Conservation (phyloP, 2,113 vertebrate genomes). For the Glareola pratincola region DNA sequence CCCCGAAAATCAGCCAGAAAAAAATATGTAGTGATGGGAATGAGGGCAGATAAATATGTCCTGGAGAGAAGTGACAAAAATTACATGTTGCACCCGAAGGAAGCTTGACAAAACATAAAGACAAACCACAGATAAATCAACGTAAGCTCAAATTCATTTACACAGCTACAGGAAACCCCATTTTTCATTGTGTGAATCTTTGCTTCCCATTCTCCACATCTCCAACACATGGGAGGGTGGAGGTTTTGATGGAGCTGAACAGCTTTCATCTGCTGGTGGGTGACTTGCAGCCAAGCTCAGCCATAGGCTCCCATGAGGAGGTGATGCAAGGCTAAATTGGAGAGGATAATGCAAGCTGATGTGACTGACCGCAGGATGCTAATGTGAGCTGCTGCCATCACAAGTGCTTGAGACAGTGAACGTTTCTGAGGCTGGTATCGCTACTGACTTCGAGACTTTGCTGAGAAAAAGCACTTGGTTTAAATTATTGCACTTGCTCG, state of each 20-base stretch:
- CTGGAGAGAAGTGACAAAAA: not conserved
- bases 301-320: not conserved
- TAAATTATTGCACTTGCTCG: not conserved
- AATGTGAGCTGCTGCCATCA: not conserved
- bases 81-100: not conserved
- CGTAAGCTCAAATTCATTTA: not conserved
- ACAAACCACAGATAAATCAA: rapidly evolving
- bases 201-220: not conserved
- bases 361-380: not conserved
- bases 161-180: rapidly evolving
- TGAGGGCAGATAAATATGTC: not conserved
- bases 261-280: not conserved
- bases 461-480: not conserved
- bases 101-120: not conserved
- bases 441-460: rapidly evolving
- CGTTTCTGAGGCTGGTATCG: not conserved
- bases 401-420: not conserved
- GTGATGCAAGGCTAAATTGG: not conserved
- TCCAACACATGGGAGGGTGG: too few species aligned
- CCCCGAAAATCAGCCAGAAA: not conserved
- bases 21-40: not conserved
- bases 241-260: not conserved
- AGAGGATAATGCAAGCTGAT: not conserved
- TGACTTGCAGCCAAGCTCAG: not conserved
- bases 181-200: not conserved